These are phyloP conservation scores for Bombus breviceps DNA, from an alignment of 1,140 invertebrate genomes.

Conservation along the genomic window DNA sequence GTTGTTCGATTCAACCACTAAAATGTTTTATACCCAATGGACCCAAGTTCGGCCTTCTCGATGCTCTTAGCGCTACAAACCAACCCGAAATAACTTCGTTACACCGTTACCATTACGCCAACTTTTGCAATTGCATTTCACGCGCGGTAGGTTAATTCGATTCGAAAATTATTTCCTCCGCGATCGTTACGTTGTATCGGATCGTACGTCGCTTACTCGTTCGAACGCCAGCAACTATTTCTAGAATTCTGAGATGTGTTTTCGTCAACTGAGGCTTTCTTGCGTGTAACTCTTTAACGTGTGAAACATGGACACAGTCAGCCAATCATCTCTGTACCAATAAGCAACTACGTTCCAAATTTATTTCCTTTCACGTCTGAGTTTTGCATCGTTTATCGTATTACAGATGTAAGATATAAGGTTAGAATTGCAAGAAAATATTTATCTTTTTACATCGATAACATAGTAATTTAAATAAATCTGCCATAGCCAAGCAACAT, in stretches of 20 bases:
- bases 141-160: not conserved
- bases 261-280: not conserved
- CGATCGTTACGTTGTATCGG: not conserved
- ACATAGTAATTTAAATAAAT: too few species aligned
- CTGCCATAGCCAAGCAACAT: too few species aligned
- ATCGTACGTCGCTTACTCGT: not conserved
- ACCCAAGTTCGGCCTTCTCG: not conserved
- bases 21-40: not conserved
- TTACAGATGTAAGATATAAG: too few species aligned
- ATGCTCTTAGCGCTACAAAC: not conserved
- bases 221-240: not conserved
- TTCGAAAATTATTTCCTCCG: not conserved
- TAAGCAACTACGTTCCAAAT: too few species aligned
- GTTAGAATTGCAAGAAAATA: too few species aligned
- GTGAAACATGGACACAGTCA: too few species aligned
- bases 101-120: not conserved
- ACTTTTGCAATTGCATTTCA: not conserved
- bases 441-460: too few species aligned
- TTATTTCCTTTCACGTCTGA: too few species aligned
- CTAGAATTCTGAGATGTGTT: not conserved
- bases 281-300: too few species aligned
- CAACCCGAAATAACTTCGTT: conserved; percentile 1
- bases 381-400: too few species aligned
- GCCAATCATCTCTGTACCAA: too few species aligned
- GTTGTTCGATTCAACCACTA: not conserved